Percentiles rank a stretch among this genome's conserved stretches.
phyloP scores from a whole-genome alignment of 2,113 vertebrate genomes.

The Pachycephala philippinensis region DNA sequence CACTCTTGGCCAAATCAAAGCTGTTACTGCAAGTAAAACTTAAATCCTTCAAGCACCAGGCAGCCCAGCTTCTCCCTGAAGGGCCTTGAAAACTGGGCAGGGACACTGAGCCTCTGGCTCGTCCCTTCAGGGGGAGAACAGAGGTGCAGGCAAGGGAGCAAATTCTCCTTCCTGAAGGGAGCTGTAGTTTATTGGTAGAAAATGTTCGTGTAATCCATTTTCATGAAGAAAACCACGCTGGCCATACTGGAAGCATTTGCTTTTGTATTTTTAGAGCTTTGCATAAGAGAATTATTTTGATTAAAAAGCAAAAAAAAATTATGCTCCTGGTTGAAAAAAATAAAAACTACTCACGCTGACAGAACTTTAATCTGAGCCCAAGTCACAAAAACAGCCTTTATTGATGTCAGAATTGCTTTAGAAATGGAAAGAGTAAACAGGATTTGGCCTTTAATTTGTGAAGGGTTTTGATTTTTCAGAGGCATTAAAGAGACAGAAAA shows the following conservation, averaged over 20 bases:
- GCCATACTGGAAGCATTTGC: not conserved
- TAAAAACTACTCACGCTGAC: not conserved
- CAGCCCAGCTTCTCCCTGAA: not conserved
- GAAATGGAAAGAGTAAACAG: constrained; percentile 39
- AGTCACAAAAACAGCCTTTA: not conserved
- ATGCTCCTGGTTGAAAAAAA: not conserved
- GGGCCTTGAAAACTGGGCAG: not conserved
- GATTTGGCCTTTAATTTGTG: constrained; percentile 57
- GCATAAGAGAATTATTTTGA: not conserved
- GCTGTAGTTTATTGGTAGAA: not conserved
- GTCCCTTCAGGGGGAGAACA: not conserved
- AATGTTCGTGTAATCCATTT: not conserved
- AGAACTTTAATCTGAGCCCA: constrained; percentile 21
- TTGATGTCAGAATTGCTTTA: constrained; percentile 39
- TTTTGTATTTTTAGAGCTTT: not conserved
- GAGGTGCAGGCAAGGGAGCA: not conserved
- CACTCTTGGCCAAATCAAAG: not conserved
- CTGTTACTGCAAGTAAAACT: too few relatives aligned
- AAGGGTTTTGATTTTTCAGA: constrained; percentile 27
- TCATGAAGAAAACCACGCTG: not conserved
- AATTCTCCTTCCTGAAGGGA: not conserved
- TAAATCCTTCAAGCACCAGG: not conserved
- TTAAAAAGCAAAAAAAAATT: not conserved
- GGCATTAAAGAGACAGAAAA: constrained; percentile 42
- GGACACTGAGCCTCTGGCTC: not conserved